These are phyloP conservation scores for Tapirus indicus DNA, from an alignment of 2,797 vertebrate genomes.

Conservation along the genomic window DNA sequence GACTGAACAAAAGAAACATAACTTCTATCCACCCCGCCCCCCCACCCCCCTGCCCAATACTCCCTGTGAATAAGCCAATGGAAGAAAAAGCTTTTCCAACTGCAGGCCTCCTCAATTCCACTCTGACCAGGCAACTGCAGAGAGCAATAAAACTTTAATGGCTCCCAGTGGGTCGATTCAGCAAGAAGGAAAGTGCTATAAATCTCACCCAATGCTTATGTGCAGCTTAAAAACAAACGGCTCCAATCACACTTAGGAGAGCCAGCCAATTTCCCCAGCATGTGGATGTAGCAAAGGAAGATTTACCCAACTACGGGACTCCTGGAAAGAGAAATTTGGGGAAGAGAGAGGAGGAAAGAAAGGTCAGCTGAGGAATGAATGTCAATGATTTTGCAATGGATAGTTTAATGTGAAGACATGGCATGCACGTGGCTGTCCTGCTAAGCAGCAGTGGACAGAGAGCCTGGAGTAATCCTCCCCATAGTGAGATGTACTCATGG, in stretches of 20 bases:
- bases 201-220: conserved; percentile 90
- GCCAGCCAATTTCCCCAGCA: conserved; percentile 84
- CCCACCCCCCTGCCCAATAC: not conserved
- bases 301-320: conserved; percentile 83
- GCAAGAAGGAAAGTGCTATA: conserved; percentile 90
- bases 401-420: not conserved
- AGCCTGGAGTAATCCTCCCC: not conserved
- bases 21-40: not conserved
- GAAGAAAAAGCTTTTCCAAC: conserved; percentile 82
- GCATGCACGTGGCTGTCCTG: not conserved
- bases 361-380: conserved; percentile 55
- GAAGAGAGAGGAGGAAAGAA: conserved; percentile 2
- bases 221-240: conserved; percentile 91
- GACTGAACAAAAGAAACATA: not conserved
- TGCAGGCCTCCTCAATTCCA: conserved; percentile 82
- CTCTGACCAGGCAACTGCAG: conserved; percentile 88
- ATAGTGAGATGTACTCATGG: not conserved
- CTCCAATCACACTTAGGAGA: conserved; percentile 90
- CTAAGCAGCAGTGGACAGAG: not conserved
- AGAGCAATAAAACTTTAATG: conserved; percentile 92
- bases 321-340: conserved; percentile 30
- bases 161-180: conserved; percentile 91
- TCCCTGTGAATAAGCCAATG: conserved; percentile 63
- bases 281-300: conserved; percentile 78
- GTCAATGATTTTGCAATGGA: conserved; percentile 58